phyloP scores from a whole-genome alignment of 2,888 invertebrate genomes.

The Caenorhabditis sp. region DNA sequence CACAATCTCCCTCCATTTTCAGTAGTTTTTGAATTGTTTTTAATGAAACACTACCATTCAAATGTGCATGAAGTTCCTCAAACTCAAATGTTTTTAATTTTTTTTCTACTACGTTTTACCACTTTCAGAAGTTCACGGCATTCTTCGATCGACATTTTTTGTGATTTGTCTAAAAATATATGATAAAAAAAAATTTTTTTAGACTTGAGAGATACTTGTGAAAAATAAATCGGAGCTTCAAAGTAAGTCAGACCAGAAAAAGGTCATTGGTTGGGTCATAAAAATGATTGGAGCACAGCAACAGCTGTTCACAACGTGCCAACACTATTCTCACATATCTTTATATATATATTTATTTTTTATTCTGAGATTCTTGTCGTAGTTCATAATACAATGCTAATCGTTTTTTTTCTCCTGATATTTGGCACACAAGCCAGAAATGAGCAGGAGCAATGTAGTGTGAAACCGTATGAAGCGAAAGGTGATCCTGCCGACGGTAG shows the following conservation, averaged over 20 bases:
- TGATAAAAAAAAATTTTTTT: no score
- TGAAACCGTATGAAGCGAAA: slow-evolving; percentile 56
- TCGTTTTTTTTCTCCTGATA: neutral
- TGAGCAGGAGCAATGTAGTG: slow-evolving; percentile 29
- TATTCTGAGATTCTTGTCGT: no score
- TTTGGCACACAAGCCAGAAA: neutral
- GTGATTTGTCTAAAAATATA: no score
- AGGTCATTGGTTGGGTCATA: neutral
- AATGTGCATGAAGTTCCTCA: slow-evolving; percentile 44
- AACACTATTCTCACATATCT: no score
- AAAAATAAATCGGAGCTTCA: no score
- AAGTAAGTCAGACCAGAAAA: slow-evolving; percentile 1
- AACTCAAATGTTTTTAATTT: no score
- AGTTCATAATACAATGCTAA: no score
- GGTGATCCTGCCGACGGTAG: slow-evolving; percentile 58
- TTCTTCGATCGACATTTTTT: neutral
- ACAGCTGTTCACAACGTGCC: neutral
- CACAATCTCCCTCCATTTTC: neutral
- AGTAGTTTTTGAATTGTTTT: slow-evolving; percentile 22
- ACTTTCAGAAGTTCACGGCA: neutral
- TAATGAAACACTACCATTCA: slow-evolving; percentile 43
- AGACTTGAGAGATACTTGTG: no score
- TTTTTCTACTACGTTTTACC: no score
- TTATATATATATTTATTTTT: no score
- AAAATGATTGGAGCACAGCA: neutral